Base-by-base conservation (phyloP, 2,797 vertebrate species). In the Sebastes melanostomus region DNA sequence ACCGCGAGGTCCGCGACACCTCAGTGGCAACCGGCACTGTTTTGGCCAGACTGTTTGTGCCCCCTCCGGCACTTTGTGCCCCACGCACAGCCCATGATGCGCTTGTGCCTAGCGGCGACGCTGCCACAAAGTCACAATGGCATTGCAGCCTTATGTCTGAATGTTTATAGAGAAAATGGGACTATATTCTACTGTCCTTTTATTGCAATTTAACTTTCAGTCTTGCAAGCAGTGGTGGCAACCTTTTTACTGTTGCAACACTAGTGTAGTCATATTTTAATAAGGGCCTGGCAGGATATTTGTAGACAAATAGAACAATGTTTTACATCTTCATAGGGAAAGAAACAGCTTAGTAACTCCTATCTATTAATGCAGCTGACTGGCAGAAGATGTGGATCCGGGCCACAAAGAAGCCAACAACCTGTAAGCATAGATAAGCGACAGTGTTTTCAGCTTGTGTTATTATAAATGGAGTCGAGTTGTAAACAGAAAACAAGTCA, bases 401-500 rank as follows among this genome's bases (percentile, higher is more conserved):
- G 13, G 72, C 55, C 50, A 42, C 30, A 74, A 56, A 75, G 27
- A 56, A 36, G 10, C 58, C 60, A 52, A 42, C 46, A 68, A 67
- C 58, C 42, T 50, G 13, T 25, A 52, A 65, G 24, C 24, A 6
- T 30, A 61, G 60, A 67, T 72, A 59, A 75, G 61, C 5, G 4
- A 62, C 46, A 34, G 46, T 58, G 34, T 66, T 78, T 67, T 72
- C 24, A 62, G 60, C 50, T 10, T 20, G 61, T 30, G 14, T 4
- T 36, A 27, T 66, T 60, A 55, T 69, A 29, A 56, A 54, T 46
- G 8, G 25, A 61, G 69, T 18, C 8, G 12, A 54, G 55, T 13
- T 62, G 16, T 27, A 59, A 63, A 63, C 32, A 72, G 18, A 75
- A 75, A 72, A 71, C 62, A 62, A 72, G 32, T 62, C 52, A 29